Conservation (phyloP, 1,140 invertebrate genomes). For the Microplitis demolitor region DNA sequence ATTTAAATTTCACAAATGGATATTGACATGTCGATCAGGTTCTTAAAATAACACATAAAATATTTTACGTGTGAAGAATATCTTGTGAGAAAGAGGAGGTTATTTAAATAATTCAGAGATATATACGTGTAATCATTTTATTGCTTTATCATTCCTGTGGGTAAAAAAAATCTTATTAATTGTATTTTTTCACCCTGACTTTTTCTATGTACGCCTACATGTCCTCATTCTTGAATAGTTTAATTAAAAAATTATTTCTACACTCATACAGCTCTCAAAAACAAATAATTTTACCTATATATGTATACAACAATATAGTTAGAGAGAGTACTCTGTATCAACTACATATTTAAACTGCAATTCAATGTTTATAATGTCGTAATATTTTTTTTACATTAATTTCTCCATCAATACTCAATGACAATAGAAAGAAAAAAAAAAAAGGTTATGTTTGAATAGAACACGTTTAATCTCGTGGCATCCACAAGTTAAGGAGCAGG, state of each 20-base stretch:
- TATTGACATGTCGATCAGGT: neutral
- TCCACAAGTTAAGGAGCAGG: neutral
- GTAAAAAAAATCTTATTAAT: neutral
- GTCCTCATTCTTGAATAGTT: too few species aligned
- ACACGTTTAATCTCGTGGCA: neutral
- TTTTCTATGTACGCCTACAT: too few species aligned
- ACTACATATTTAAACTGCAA: neutral
- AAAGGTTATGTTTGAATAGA: neutral
- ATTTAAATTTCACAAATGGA: too few species aligned
- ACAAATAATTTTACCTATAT: too few species aligned
- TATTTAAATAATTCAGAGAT: conserved; percentile 2
- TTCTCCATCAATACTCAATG: neutral
- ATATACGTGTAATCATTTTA: neutral
- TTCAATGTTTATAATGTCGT: neutral
- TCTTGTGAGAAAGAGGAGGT: neutral
- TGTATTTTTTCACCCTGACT: neutral
- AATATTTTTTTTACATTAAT: neutral
- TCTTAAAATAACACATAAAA: neutral
- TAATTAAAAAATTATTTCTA: too few species aligned
- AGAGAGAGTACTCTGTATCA: too few species aligned
- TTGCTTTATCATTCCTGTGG: neutral
- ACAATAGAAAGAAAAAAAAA: neutral
- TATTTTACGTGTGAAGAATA: neutral
- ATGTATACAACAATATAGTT: too few species aligned
- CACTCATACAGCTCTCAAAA: too few species aligned